Base-by-base conservation (phyloP, 2,113 vertebrate species). In the Tragelaphus buxtoni region DNA sequence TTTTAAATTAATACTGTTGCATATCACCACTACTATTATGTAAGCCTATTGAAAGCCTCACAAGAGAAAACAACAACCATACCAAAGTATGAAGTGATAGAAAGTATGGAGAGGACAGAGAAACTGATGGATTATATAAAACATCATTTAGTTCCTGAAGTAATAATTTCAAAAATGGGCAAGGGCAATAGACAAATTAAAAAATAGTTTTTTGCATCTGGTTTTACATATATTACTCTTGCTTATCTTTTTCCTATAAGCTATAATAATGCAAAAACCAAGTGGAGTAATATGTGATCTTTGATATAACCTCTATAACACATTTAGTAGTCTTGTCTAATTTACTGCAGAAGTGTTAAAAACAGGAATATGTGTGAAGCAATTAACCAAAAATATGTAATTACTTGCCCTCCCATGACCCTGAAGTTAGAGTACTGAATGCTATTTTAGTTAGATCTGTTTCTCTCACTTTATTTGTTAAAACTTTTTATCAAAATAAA, bases 301-400 rank as follows among this genome's bases (percentile, higher is more conserved):
- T 97, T 98, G 98, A 98, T 87, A 96, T 53, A 87, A 81, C 90
- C 98, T 81, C 56, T 55, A 80, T 94, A 98, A 97, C 93, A 98
- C 90, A 77, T 94, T 90, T 90, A 97, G 97, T 69, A 96, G 90
- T 97, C 97, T 95, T 94, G 72, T 98, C 95, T 98, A 95, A 98
- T 98, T 98, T 98, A 61, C 94, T 93, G 56, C n/a, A 95, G 61
- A 98, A 84, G 86, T 97, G 95, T 98, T 97, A 97, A 98, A 98
- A 76, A 95, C 53, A 97, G 69, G 47, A 98, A 84, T 96, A 97
- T 95, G 96, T 98, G 98, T 97, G 98, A 98, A 98, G 91, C 96
- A 98, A 98, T 98, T 99, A 98, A 98, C 86, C 60, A 98, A 97
- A 97, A 98, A 98, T 94, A 92, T 65, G 96, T 97, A 95, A 98